Conservation (phyloP, 23 tunicate species). For the Ciona savignyi region DNA sequence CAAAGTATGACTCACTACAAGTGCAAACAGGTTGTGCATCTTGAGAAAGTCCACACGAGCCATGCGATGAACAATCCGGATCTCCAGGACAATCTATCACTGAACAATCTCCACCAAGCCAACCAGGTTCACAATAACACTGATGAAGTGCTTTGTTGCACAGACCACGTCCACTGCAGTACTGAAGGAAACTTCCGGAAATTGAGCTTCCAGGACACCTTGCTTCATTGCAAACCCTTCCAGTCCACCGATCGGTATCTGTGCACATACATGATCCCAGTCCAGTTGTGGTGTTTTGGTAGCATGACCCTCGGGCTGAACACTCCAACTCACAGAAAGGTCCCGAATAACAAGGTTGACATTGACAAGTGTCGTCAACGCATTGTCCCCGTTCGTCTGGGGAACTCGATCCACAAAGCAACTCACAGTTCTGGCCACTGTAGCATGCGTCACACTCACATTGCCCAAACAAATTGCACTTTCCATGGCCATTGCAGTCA, state of each 20-base stretch:
- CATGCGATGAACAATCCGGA: conserved; percentile 13
- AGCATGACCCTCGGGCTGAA: conserved; percentile 4
- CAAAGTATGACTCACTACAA: conserved; percentile 7
- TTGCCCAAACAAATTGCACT: conserved; percentile 20
- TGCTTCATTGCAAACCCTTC: neutral
- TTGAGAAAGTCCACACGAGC: neutral
- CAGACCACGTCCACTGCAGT: neutral
- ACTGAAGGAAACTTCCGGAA: neutral
- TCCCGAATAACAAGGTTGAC: neutral
- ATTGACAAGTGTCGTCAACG: conserved; percentile 6
- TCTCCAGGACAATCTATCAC: conserved; percentile 18
- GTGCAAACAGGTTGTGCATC: neutral
- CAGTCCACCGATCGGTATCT: neutral
- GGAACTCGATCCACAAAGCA: conserved; percentile 2
- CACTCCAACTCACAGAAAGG: neutral
- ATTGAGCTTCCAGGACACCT: neutral
- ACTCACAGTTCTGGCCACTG: conserved; percentile 13
- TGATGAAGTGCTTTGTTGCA: conserved; percentile 13
- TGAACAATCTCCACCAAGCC: conserved; percentile 9
- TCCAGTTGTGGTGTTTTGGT: neutral
- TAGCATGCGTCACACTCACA: conserved; percentile 25
- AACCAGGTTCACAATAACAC: conserved; percentile 19
- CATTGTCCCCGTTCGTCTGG: conserved; percentile 7
- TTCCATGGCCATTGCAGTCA: conserved; percentile 22
- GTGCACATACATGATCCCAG: neutral